phyloP scores from a whole-genome alignment of 2,113 vertebrate species.

The Leptocoma aspasia region DNA sequence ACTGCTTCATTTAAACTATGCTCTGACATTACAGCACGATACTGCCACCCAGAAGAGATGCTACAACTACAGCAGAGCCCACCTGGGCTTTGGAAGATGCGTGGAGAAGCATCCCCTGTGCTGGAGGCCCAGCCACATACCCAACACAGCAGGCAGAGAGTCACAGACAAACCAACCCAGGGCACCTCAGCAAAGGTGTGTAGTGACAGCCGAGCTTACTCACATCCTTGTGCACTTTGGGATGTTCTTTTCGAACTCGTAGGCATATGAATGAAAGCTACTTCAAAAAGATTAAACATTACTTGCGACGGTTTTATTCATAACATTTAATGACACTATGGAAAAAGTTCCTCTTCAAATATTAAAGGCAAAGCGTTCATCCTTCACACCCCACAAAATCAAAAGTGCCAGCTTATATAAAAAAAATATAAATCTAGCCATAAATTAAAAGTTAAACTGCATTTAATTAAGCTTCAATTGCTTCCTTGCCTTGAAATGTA shows the following conservation, averaged over 20 bases:
- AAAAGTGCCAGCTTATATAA: neutral
- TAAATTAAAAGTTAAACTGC: slow-evolving; percentile 23
- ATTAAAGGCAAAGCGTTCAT: neutral
- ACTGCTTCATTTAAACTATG: neutral
- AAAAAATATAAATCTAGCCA: neutral
- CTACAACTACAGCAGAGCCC: neutral
- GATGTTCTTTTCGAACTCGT: neutral
- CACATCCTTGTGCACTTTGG: neutral
- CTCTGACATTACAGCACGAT: neutral
- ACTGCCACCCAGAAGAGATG: neutral
- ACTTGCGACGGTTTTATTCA: neutral
- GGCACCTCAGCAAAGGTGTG: neutral
- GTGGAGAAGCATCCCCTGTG: neutral
- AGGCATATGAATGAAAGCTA: neutral
- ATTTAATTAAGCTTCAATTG: slow-evolving; percentile 26
- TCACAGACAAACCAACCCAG: neutral
- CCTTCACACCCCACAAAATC: neutral
- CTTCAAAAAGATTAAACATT: neutral
- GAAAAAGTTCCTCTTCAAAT: neutral
- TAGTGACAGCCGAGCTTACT: neutral
- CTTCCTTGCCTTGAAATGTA: neutral
- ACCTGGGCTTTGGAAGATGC: neutral
- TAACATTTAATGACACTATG: neutral
- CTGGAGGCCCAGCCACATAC: neutral
- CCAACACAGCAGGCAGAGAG: neutral